Evolutionary conservation across 2,797 vertebrate species (phyloP).

Genomic region (Ficedula albicollis): DNA sequence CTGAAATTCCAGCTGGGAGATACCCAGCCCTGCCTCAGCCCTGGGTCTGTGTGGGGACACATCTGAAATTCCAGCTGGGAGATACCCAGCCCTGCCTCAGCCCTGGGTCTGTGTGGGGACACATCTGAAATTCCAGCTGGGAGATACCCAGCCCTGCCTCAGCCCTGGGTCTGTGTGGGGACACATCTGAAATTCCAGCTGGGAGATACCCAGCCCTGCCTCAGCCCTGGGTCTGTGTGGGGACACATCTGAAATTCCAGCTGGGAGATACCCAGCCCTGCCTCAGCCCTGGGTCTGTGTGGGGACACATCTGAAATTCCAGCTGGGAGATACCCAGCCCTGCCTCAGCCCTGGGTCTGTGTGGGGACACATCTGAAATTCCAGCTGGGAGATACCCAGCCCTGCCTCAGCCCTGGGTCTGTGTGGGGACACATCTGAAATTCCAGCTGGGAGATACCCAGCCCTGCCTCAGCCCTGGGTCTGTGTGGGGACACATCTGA

Average conservation of each 20-base stretch:
- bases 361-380: background rate
- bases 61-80: background rate
- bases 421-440: fast-evolving
- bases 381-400: background rate
- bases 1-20: background rate
- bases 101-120: background rate
- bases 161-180: background rate
- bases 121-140: background rate
- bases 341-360: background rate
- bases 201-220: background rate
- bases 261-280: background rate
- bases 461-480: background rate
- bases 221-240: fast-evolving
- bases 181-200: background rate
- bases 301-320: background rate
- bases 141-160: background rate
- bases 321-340: background rate
- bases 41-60: fast-evolving
- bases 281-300: background rate
- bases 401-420: too few species aligned
- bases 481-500: background rate
- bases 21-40: too few species aligned
- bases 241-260: background rate
- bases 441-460: background rate
- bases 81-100: background rate